Evolutionary conservation across 2,113 vertebrate species (phyloP).

Genomic region (Pomatostomus ruficeps): DNA sequence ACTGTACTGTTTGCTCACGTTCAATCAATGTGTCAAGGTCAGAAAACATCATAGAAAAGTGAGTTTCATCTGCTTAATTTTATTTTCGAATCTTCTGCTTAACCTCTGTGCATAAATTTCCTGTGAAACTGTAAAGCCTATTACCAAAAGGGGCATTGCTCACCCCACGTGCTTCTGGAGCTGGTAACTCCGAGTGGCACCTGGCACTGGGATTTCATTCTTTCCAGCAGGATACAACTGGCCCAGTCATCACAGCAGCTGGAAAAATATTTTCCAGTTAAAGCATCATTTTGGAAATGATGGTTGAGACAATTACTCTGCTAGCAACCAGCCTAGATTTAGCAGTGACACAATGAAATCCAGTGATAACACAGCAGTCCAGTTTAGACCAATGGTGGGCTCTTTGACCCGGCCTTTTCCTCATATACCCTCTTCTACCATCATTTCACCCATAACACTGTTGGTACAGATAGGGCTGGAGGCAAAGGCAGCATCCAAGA

Average conservation of each 20-base stretch:
- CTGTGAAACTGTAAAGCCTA: background rate
- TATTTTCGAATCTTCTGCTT: background rate
- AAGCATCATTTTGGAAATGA: background rate
- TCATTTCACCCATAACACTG: background rate
- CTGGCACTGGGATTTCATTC: constrained; percentile 43
- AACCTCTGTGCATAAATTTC: background rate
- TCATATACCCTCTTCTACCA: background rate
- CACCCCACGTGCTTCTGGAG: background rate
- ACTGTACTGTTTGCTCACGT: background rate
- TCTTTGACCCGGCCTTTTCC: background rate
- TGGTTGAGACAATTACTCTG: background rate
- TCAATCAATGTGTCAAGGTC: background rate
- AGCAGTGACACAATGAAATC: background rate
- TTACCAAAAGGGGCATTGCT: background rate
- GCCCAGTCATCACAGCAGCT: constrained; percentile 10
- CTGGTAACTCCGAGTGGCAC: constrained; percentile 2
- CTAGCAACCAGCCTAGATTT: background rate
- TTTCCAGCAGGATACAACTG: constrained; percentile 23
- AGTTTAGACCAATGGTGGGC: background rate
- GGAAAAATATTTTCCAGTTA: background rate
- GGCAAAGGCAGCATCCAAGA: background rate
- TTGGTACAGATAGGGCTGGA: background rate
- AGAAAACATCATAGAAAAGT: background rate
- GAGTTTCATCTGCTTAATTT: background rate
- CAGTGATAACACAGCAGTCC: background rate